Percentiles rank a stretch among this genome's conserved stretches.
Evolutionary conservation across 2,113 vertebrate genomes (phyloP).

Genomic region (Eurypyga helias): DNA sequence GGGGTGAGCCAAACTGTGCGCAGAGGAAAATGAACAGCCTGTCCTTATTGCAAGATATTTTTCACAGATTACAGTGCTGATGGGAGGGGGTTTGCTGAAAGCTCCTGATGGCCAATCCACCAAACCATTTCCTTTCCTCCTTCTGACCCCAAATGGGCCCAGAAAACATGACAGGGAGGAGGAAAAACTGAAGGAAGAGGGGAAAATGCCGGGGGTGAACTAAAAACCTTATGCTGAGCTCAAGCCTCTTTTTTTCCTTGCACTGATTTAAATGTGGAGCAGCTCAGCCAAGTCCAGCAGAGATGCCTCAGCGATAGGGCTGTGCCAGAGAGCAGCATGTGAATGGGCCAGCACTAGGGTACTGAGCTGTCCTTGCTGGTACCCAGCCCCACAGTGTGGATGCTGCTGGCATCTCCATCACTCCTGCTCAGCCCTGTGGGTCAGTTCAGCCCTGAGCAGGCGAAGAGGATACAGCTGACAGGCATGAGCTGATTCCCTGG

Average conservation of each 20-base stretch:
- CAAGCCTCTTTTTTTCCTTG: neutral
- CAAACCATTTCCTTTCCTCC: neutral
- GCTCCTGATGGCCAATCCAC: neutral
- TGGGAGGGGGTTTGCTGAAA: neutral
- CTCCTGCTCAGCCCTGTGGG: neutral
- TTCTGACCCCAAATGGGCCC: neutral
- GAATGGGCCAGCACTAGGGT: neutral
- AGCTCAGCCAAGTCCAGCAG: neutral
- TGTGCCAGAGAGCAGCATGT: neutral
- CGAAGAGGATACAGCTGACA: neutral
- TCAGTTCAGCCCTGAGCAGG: neutral
- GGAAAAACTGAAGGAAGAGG: neutral
- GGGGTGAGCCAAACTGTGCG: neutral
- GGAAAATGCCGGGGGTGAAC: neutral
- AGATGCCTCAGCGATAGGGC: accelerated
- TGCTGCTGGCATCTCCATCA: neutral
- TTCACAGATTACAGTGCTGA: neutral
- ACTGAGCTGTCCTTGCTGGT: accelerated
- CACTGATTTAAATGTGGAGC: neutral
- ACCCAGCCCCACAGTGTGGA: neutral
- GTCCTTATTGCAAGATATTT: conserved; percentile 27
- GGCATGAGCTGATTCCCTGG: neutral
- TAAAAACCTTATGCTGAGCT: neutral
- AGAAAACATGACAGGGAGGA: neutral
- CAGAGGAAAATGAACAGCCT: conserved; percentile 46